Evolutionary conservation across 2,113 vertebrate species (phyloP).

Genomic region (Diadophis punctatus): DNA sequence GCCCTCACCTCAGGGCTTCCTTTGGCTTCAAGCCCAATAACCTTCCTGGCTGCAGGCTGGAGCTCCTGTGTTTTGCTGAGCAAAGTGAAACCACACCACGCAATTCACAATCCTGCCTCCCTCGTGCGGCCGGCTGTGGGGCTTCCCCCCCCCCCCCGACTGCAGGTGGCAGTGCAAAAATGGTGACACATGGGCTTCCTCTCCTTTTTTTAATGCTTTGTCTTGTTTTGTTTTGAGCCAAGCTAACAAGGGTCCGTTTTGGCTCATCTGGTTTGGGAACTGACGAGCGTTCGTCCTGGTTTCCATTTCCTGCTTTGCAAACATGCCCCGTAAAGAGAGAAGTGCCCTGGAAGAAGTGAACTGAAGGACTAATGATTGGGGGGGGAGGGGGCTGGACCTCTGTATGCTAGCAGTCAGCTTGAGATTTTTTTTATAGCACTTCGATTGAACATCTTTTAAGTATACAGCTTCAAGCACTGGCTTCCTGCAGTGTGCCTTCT

Average conservation of each 20-base stretch:
- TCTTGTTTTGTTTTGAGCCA: background rate
- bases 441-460: background rate
- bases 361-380: background rate
- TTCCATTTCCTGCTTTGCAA: background rate
- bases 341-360: background rate
- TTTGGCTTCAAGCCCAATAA: background rate
- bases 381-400: background rate
- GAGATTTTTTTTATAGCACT: background rate
- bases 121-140: background rate
- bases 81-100: background rate
- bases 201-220: background rate
- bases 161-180: background rate
- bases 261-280: background rate
- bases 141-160: background rate
- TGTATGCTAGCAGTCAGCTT: background rate
- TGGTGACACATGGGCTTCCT: background rate
- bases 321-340: background rate
- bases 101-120: background rate
- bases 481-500: background rate
- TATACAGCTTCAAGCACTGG: background rate
- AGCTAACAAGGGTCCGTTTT: background rate
- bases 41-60: too few species aligned
- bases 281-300: rapidly evolving
- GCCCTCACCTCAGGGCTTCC: too few species aligned
- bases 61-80: background rate